Evolutionary conservation across 2,113 vertebrate genomes (phyloP).

Genomic region (Eidolon helvum): DNA sequence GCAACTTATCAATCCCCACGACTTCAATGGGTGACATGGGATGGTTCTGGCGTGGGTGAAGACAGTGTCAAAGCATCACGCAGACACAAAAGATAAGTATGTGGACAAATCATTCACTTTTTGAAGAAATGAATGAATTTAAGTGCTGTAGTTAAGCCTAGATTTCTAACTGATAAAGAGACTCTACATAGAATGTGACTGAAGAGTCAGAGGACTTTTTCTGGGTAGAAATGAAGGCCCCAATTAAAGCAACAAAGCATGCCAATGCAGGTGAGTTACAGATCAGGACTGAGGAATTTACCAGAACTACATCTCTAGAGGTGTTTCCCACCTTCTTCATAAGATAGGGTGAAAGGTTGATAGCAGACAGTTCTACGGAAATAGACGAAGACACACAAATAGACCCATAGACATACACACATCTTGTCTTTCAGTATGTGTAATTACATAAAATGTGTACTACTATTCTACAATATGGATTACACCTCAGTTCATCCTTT

Average conservation of each 20-base stretch:
- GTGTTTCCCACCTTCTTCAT: not conserved
- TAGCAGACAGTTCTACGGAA: not conserved
- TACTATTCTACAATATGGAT: not conserved
- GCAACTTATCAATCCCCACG: not conserved
- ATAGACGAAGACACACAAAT: not conserved
- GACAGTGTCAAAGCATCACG: not conserved
- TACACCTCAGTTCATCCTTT: not conserved
- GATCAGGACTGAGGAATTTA: not conserved
- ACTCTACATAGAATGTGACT: too few relatives aligned
- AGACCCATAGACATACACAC: not conserved
- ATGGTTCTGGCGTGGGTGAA: not conserved
- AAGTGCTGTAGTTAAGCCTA: not conserved
- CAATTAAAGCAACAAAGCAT: not conserved
- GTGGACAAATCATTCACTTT: not conserved
- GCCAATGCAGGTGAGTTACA: accelerated
- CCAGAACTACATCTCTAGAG: not conserved
- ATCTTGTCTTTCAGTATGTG: not conserved
- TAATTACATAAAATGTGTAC: not conserved
- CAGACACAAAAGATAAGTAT: not conserved
- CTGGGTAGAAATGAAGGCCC: not conserved
- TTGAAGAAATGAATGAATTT: not conserved
- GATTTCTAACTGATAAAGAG: not conserved
- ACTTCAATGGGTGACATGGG: accelerated
- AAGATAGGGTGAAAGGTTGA: not conserved
- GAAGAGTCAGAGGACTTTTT: not conserved